Conservation (phyloP, 2,113 vertebrate genomes). For the Galemys pyrenaicus region DNA sequence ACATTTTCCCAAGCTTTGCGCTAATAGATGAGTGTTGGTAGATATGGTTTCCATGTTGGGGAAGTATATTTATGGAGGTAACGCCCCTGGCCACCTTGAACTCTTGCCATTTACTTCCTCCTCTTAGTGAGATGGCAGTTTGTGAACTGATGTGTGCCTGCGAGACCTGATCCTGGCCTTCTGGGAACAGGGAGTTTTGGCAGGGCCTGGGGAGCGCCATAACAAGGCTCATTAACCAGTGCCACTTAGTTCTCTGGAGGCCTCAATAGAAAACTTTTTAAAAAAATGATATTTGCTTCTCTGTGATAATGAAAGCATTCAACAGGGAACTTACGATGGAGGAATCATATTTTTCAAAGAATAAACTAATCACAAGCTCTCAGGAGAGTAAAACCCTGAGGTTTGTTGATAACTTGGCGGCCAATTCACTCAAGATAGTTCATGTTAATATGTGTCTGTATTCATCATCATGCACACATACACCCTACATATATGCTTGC, state of each 20-base stretch:
- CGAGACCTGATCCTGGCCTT: not conserved
- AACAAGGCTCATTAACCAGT: not conserved
- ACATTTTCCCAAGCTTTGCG: not conserved
- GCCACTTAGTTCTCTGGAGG: not conserved
- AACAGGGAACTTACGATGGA: not conserved
- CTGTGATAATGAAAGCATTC: not conserved
- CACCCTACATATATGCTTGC: not conserved
- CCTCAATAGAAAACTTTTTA: not conserved
- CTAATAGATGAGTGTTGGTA: not conserved
- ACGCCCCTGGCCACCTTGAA: not conserved
- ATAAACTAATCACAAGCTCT: not conserved
- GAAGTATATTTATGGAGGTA: not conserved
- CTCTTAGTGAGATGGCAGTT: not conserved
- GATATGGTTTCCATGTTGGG: not conserved
- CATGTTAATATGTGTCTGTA: not conserved
- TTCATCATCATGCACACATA: not conserved
- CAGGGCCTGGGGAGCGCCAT: not conserved
- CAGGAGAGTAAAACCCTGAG: not conserved
- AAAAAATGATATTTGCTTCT: not conserved
- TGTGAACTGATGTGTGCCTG: not conserved
- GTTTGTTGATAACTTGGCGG: not conserved
- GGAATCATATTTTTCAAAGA: not conserved
- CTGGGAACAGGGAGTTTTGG: not conserved
- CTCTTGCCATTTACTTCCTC: not conserved
- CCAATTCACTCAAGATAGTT: not conserved